Percentiles rank a stretch among this genome's conserved stretches.
Evolutionary conservation across 2,888 invertebrate species (phyloP).

Genomic region (Doris montereyensis): DNA sequence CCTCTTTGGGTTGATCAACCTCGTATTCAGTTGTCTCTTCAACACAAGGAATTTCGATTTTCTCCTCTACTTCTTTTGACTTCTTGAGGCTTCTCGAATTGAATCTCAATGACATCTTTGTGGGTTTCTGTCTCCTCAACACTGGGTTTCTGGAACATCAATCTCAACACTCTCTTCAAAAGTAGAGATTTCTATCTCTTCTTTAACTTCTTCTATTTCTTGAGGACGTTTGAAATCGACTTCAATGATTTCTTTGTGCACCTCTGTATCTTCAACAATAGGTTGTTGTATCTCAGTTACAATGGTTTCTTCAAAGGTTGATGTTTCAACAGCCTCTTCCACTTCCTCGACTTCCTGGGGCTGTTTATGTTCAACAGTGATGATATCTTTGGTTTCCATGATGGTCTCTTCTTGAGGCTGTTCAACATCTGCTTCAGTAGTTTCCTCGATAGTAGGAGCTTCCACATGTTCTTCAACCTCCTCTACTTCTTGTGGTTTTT

Average conservation of each 20-base stretch:
- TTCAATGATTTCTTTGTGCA: slow-evolving; percentile 31
- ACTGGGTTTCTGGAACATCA: too few relatives aligned
- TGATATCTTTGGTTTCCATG: slow-evolving; percentile 40
- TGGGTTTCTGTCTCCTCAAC: too few relatives aligned
- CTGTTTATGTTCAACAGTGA: slow-evolving; percentile 39
- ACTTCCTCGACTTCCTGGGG: slow-evolving; percentile 43
- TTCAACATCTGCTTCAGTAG: slow-evolving; percentile 44
- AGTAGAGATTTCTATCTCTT: slow-evolving; percentile 43
- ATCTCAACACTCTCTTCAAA: slow-evolving; percentile 39
- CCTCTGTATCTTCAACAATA: slow-evolving; percentile 44
- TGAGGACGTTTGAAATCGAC: slow-evolving; percentile 9
- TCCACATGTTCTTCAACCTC: slow-evolving; percentile 42
- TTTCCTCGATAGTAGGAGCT: slow-evolving; percentile 29
- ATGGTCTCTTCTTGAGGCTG: slow-evolving; percentile 45
- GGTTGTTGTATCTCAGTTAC: slow-evolving; percentile 42
- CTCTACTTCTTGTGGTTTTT: slow-evolving; percentile 36
- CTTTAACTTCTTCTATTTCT: too few relatives aligned
- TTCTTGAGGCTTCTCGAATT: too few relatives aligned
- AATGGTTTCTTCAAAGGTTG: slow-evolving; percentile 42
- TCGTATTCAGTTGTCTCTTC: too few relatives aligned
- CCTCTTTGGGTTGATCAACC: too few relatives aligned
- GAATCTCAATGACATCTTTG: too few relatives aligned
- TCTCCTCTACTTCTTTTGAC: too few relatives aligned
- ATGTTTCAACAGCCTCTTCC: slow-evolving; percentile 39
- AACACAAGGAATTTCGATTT: too few relatives aligned